A percentile compares a stretch with the other conserved stretches of the same genome.
Evolutionary conservation across 2,888 invertebrate genomes (phyloP).

Genomic region (Spisula solida): DNA sequence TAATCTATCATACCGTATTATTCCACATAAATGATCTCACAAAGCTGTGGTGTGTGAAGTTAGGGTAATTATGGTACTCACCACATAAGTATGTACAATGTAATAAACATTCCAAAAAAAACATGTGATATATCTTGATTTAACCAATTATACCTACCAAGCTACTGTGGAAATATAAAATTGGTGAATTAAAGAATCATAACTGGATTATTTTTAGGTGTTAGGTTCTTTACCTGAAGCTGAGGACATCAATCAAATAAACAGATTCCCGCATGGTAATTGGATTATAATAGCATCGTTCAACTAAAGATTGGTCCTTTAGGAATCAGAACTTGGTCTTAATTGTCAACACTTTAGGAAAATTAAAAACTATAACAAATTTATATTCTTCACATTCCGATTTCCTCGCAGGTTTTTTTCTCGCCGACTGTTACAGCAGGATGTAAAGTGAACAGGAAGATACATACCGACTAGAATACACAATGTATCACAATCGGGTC

Average conservation of each 20-base stretch:
- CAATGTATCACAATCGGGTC: no score
- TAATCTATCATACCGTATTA: neutral
- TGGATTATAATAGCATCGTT: constrained; percentile 15
- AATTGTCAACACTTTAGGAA: neutral
- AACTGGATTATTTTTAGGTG: constrained; percentile 10
- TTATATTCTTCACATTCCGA: neutral
- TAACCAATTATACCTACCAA: constrained; percentile 3
- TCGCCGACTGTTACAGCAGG: neutral
- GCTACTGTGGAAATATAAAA: neutral
- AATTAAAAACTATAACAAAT: constrained; percentile 9
- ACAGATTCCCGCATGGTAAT: constrained; percentile 5
- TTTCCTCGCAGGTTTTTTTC: neutral
- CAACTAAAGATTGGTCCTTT: neutral
- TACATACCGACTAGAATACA: no score
- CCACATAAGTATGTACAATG: neutral
- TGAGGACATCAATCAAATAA: neutral
- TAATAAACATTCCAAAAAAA: neutral
- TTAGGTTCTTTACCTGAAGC: constrained; percentile 14
- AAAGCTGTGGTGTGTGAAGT: neutral
- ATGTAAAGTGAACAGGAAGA: neutral
- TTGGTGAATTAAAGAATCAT: neutral
- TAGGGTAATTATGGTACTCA: neutral
- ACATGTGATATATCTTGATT: neutral
- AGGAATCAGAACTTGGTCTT: neutral
- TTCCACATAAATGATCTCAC: neutral